These are phyloP conservation scores for Microctenopoma steveboyesi DNA, from an alignment of 2,797 vertebrate species.

Conservation along the genomic window DNA sequence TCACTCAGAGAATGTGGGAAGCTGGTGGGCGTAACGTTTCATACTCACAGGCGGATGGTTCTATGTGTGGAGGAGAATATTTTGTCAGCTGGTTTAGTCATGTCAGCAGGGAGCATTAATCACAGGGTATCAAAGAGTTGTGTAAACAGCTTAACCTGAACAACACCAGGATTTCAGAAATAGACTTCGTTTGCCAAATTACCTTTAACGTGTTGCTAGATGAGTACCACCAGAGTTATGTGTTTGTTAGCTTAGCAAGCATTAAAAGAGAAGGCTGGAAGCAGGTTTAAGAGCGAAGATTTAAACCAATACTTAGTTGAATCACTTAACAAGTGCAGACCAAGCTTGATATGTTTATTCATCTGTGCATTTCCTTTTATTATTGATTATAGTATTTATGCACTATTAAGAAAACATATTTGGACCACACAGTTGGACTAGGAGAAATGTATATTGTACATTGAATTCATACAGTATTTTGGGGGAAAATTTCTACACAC, in stretches of 20 bases:
- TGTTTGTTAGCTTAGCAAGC: not conserved
- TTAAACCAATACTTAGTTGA: not conserved
- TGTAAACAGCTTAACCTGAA: slow-evolving; percentile 58
- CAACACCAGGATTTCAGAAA: slow-evolving; percentile 16
- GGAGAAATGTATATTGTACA: not conserved
- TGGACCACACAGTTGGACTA: not conserved
- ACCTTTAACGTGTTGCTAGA: slow-evolving; percentile 4
- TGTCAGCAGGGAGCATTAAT: slow-evolving; percentile 58
- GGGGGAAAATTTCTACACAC: too few species aligned
- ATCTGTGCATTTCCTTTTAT: not conserved
- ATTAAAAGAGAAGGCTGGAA: not conserved
- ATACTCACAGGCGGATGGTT: slow-evolving; percentile 38
- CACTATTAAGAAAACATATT: not conserved
- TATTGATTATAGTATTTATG: not conserved
- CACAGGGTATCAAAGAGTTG: slow-evolving; percentile 44
- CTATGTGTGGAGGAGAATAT: slow-evolving; percentile 46
- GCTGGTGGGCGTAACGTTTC: slow-evolving; percentile 57
- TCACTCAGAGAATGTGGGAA: slow-evolving; percentile 57
- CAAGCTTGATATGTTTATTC: not conserved
- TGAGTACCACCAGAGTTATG: not conserved
- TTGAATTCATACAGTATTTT: too few species aligned
- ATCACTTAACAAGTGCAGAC: not conserved
- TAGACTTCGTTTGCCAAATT: slow-evolving; percentile 9
- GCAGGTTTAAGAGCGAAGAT: too few species aligned
- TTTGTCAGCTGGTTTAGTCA: slow-evolving; percentile 60